Base-by-base conservation (phyloP, 2,888 invertebrate species). In the Papilio gigon region DNA sequence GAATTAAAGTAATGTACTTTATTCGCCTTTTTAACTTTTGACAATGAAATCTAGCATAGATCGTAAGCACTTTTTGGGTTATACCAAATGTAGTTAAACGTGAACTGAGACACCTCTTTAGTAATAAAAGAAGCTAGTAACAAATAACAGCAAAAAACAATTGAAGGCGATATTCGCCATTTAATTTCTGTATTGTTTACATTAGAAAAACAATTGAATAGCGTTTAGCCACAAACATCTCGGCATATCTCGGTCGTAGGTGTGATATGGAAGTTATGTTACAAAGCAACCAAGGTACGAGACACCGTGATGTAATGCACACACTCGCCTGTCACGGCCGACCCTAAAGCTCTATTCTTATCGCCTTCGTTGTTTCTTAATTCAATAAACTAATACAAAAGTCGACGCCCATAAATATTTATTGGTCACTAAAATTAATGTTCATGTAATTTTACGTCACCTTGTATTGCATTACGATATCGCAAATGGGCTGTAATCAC, bases 351-450 rank as follows among this genome's bases (percentile, higher is more conserved):
- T 73, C 53, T 47, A 47, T 77, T 75, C 77, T 74, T 76, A 75
- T 65, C 75, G 72, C 73, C 78, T 77, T 76, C 75, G 76, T 72
- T 76, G 72, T 80, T 81, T 78, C 80, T 78, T 76, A 79, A 79
- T 78, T 78, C 76, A 77, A 75, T 77, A 78, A 74, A 61, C 33
- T 78, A 77, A 72, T 74, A 75, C 77, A 74, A 71, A 70, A 73
- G 72, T 76, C 73, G 75, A 72, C 65, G 60, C 74, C 73, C 71
- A 77, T 84, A 80, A 83, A 83, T 76, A 76, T 84, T 86, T 84
- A 86, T 82, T 79, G 80, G 71, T 71, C 78, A 77, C 75, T 84
- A 83, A 86, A 84, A 81, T 83, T 82, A 83, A 83, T 78, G 73
- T 72, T 73, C 71, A 71, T 75, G 73, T 75, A 72, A 74, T 79